phyloP scores from a whole-genome alignment of 2,888 invertebrate species.

The Cenopis cana region DNA sequence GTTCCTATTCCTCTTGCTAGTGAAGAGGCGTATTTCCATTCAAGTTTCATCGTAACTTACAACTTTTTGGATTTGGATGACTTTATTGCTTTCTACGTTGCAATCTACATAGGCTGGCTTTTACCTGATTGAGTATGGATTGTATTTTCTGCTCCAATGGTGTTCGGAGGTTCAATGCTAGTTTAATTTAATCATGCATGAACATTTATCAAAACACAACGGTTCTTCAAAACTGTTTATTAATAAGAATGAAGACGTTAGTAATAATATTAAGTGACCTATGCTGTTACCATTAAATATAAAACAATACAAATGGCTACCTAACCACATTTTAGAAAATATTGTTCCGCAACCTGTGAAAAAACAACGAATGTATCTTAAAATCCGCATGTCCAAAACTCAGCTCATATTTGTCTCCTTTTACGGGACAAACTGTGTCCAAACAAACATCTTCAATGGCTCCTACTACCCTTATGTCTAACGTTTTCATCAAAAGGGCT shows the following conservation, averaged over 20 bases:
- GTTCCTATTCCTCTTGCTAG: constrained; percentile 40
- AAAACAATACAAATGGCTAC: too few relatives aligned
- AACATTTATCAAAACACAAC: not conserved
- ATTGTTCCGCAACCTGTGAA: not conserved
- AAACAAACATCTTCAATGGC: constrained; percentile 28
- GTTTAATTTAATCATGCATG: not conserved
- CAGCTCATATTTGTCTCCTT: constrained; percentile 19
- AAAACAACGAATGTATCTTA: not conserved
- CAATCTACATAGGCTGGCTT: constrained; percentile 57
- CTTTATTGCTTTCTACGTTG: constrained; percentile 51
- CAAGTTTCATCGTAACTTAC: not conserved
- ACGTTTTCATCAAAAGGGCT: not conserved
- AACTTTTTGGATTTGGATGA: not conserved
- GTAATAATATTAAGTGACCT: too few relatives aligned
- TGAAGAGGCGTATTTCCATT: not conserved
- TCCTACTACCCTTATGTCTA: constrained; percentile 23
- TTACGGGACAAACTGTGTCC: constrained; percentile 28
- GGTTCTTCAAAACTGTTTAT: too few relatives aligned
- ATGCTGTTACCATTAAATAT: too few relatives aligned
- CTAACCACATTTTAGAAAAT: too few relatives aligned
- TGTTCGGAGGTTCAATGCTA: constrained; percentile 4
- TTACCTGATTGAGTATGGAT: constrained; percentile 43
- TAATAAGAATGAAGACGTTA: too few relatives aligned
- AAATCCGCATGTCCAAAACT: constrained; percentile 5
- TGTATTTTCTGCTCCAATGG: constrained; percentile 40